Base-by-base conservation (phyloP, 2,888 invertebrate genomes). In the Loripinus fragilis region DNA sequence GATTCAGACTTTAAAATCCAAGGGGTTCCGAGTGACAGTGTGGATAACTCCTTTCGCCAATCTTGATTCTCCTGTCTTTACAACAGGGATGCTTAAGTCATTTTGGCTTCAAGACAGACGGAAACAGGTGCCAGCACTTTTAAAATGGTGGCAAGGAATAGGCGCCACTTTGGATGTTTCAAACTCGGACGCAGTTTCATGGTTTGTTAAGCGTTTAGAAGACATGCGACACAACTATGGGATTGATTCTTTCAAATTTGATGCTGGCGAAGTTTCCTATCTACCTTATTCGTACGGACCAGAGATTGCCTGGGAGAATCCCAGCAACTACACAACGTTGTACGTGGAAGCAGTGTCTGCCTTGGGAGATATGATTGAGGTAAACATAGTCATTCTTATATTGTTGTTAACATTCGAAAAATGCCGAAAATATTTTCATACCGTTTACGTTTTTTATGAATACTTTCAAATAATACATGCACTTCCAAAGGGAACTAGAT, bases 191-290 rank as follows among this genome's bases (percentile, higher is more conserved):
- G 96, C 97, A 0, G 94, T 96, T 0, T 95, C 96, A 0, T 98
- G 98, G 98, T 95, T 87, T 79, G 76, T 86, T 12, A 55, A 95
- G 95, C 96, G 97, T 91, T 94, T 98, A 2, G 95, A 96, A 87
- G 94, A 94, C 0, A 86, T 98, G 8, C 94, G 95, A 84, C 93
- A 94, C 0, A 94, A 95, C 12, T 95, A 95, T 88, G 95, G 96
- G 73, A 96, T 99, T 7, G 97, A 98, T 91, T 96, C 97, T 0
- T 97, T 97, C 93, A 98, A 97, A 94, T 97, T 97, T 89, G 97
- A 97, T 89, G 97, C 97, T 50, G 97, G 91, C 2, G 91, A 92
- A 73, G 78, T 84, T 35, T 85, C 85, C 12, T 91, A 86, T 83
- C 55, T 92, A 5, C 92, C 92, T 23, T 79, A 73, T 35, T 68